phyloP scores from a whole-genome alignment of 2,888 invertebrate species.

The Drosophila anomalata region DNA sequence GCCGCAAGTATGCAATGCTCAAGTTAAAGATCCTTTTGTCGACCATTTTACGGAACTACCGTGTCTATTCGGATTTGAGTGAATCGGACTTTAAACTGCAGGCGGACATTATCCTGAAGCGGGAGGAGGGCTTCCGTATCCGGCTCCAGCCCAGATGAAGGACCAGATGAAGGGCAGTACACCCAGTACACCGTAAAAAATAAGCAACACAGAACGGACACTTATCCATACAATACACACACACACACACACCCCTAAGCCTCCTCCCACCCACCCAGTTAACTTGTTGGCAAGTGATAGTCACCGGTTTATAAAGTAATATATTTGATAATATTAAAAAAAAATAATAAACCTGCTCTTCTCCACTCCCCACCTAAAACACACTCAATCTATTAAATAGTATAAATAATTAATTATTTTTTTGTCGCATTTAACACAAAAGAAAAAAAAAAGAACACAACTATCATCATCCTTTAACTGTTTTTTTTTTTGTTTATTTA shows the following conservation, averaged over 20 bases:
- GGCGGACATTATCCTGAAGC: conserved; percentile 91
- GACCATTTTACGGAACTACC: conserved; percentile 90
- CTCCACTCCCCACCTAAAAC: background rate
- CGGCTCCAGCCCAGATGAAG: conserved; percentile 85
- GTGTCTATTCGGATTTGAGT: conserved; percentile 87
- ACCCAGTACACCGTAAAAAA: conserved; percentile 21
- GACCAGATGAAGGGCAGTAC: conserved; percentile 18
- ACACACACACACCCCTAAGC: too few relatives aligned
- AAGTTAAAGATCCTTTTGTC: conserved; percentile 91
- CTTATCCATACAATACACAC: conserved; percentile 43
- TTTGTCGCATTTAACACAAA: conserved; percentile 58
- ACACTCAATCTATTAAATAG: conserved; percentile 48
- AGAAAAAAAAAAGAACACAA: conserved; percentile 28
- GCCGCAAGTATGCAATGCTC: conserved; percentile 92
- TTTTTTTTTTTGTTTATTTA: conserved; percentile 63
- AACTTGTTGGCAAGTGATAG: conserved; percentile 67
- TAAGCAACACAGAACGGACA: conserved; percentile 45
- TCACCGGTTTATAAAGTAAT: conserved; percentile 70
- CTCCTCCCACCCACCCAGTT: background rate
- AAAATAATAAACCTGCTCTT: conserved; percentile 41
- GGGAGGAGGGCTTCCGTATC: conserved; percentile 90
- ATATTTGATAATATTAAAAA: conserved; percentile 40
- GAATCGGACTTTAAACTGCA: conserved; percentile 89
- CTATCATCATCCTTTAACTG: conserved; percentile 48
- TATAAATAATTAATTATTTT: conserved; percentile 44